Evolutionary conservation across 1,140 invertebrate genomes (phyloP).

Genomic region (Diabrotica virgifera): DNA sequence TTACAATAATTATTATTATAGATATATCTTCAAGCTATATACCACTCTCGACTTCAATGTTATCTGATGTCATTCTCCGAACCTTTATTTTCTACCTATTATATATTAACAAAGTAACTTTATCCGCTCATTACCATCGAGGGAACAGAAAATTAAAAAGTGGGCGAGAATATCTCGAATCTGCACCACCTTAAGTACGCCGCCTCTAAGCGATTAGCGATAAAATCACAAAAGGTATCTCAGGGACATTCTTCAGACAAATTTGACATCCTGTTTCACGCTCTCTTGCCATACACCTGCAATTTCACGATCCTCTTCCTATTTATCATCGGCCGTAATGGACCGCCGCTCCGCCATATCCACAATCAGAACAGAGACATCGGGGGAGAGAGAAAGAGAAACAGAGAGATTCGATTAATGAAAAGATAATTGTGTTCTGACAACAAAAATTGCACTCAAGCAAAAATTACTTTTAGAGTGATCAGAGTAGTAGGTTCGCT

Average conservation of each 20-base stretch:
- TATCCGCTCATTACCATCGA: too few species aligned
- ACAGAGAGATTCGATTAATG: conserved; percentile 14
- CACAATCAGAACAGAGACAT: not conserved
- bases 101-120: too few species aligned
- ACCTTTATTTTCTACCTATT: too few species aligned
- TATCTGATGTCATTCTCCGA: too few species aligned
- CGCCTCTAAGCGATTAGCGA: too few species aligned
- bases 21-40: too few species aligned
- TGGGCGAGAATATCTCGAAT: conserved; percentile 6
- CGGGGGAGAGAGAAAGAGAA: too few species aligned
- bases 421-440: conserved; percentile 16
- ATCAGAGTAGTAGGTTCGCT: too few species aligned
- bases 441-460: not conserved
- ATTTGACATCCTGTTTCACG: conserved; percentile 18
- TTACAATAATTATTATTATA: too few species aligned
- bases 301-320: conserved; percentile 6
- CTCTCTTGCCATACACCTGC: conserved; percentile 11
- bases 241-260: conserved; percentile 17
- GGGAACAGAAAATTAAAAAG: too few species aligned
- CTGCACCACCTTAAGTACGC: conserved; percentile 1
- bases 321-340: not conserved
- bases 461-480: not conserved
- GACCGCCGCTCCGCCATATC: conserved; percentile 10
- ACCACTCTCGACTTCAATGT: too few species aligned
- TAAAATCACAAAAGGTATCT: not conserved